Base-by-base conservation (phyloP, 2,888 invertebrate genomes). In the Hecatera dysodea region DNA sequence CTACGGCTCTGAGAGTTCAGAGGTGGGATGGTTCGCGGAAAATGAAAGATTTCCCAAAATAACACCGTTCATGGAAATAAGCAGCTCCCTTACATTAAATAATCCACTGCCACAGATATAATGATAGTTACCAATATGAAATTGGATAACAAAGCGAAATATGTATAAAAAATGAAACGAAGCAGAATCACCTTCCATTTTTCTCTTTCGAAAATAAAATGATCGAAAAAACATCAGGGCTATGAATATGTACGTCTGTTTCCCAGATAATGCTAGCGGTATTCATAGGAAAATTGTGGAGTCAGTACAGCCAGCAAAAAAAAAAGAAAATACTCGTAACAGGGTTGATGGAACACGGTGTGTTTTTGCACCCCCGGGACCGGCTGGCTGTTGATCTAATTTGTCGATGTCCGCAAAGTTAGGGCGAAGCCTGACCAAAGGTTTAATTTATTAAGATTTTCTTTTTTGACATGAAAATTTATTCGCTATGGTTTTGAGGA, bases 271-370 rank as follows among this genome's bases (percentile, higher is more conserved):
- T 80, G 77, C 80, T 70, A 61, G 75, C 78, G 75, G 80, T 87
- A 85, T 88, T 84, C 87, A 86, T 85, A 77, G 85, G 80, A 78
- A 88, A 87, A 89, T 88, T 85, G 85, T 82, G 73, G 79, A 84
- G 59, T 77, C 79, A 85, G 86, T 84, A 64, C 82, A 81, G 80
- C 82, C 83, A 84, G 87, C 84, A 88, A 90, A 92, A 92, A 72
- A 91, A 72, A 92, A 91, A 89, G 85, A 85, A 87, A 87, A 89
- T 88, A 89, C 87, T 84, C 86, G 85, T 89, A 91, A 90, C 88
- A 79, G 89, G 88, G 88, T 88, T 89, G 90, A 90, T 88, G 87
- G 88, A 87, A 87, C 82, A 80, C 84, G 84, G 85, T 87, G 84
- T 87, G 65, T 88, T 88, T 90, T 86, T 86, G 82, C 80, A 79